phyloP scores from a whole-genome alignment of 2,113 vertebrate species.

The Bubo scandiacus region DNA sequence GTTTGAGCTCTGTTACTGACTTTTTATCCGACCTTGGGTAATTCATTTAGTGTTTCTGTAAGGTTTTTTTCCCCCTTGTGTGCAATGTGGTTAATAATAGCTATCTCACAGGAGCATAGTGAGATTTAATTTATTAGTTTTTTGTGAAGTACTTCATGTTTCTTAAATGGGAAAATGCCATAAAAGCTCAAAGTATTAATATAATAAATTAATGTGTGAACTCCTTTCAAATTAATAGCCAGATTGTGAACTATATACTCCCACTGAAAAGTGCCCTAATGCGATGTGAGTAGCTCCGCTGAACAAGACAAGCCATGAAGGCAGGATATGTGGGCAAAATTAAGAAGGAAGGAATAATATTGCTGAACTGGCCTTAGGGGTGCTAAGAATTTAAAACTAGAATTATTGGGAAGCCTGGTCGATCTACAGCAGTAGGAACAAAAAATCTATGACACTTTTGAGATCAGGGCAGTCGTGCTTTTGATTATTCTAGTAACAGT shows the following conservation, averaged over 20 bases:
- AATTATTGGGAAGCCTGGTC: not conserved
- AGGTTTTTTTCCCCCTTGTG: not conserved
- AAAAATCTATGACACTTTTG: rapidly evolving
- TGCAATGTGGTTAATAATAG: not conserved
- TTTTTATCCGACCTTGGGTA: not conserved
- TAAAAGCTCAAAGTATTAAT: not conserved
- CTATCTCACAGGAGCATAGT: not conserved
- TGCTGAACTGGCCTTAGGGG: not conserved
- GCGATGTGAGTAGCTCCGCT: rapidly evolving
- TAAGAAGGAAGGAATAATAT: not conserved
- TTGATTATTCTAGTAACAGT: not conserved
- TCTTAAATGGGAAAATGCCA: not conserved
- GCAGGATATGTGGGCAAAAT: not conserved
- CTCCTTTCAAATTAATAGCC: not conserved
- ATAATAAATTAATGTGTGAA: not conserved
- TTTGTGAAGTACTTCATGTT: not conserved
- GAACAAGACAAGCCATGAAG: not conserved
- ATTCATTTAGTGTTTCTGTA: not conserved
- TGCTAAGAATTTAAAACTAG: not conserved
- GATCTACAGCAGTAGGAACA: not conserved
- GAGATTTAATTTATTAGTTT: not conserved
- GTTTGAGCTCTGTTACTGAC: not conserved
- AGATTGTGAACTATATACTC: not conserved
- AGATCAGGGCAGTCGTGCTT: rapidly evolving
- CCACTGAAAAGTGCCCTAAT: too few species aligned